These are phyloP conservation scores for Fringilla coelebs DNA, from an alignment of 2,797 vertebrate species.

Conservation along the genomic window DNA sequence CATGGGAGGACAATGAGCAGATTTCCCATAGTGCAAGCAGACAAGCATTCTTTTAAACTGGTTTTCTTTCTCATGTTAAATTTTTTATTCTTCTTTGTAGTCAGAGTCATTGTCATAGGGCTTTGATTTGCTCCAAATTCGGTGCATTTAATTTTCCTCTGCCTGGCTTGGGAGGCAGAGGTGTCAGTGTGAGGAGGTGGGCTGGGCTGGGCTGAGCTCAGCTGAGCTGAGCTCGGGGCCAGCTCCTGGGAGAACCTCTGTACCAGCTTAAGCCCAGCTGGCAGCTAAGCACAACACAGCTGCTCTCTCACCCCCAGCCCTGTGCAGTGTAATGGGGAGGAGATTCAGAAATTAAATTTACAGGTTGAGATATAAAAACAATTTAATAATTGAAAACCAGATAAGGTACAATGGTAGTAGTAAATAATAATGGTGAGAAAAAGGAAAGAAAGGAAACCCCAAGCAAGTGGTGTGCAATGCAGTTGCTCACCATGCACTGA, in stretches of 20 bases:
- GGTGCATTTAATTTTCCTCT: neutral
- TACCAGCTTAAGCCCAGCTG: neutral
- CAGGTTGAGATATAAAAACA: neutral
- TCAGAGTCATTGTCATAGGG: neutral
- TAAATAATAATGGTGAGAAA: neutral
- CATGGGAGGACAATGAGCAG: neutral
- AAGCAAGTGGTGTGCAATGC: neutral
- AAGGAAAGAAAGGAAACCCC: neutral
- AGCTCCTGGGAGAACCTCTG: neutral
- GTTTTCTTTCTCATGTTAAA: neutral
- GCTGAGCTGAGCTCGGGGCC: neutral
- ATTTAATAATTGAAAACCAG: neutral
- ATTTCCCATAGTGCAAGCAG: neutral
- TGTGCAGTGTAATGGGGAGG: neutral
- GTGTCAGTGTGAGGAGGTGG: rapidly evolving
- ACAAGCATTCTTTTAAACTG: neutral
- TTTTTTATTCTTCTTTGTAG: neutral
- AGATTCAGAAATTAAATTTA: neutral
- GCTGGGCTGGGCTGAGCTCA: neutral
- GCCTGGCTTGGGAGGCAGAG: neutral
- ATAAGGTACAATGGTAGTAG: neutral
- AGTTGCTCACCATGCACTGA: rapidly evolving
- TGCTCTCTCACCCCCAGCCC: neutral
- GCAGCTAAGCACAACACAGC: neutral
- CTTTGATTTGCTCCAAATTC: neutral